These are phyloP conservation scores for Gephyroberyx darwinii DNA, from an alignment of 2,797 vertebrate genomes.

Conservation along the genomic window DNA sequence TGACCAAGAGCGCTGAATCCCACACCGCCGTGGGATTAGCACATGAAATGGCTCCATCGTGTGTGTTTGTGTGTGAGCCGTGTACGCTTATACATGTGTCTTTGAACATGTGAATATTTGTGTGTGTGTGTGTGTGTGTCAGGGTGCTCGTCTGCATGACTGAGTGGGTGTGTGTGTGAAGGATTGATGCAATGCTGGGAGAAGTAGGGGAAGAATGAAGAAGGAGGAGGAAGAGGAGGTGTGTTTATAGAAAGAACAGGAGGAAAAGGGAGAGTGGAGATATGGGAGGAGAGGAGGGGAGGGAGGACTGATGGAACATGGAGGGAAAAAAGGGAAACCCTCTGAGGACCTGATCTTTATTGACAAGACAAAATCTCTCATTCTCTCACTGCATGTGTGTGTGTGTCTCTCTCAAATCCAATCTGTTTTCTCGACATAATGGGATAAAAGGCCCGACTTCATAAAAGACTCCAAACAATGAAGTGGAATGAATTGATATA, in stretches of 20 bases:
- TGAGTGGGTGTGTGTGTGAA: neutral
- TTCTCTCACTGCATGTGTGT: neutral
- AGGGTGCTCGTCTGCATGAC: neutral
- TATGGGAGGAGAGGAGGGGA: neutral
- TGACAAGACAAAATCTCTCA: conserved; percentile 9
- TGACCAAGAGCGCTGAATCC: conserved; percentile 69
- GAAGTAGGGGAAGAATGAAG: neutral
- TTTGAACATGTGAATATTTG: neutral
- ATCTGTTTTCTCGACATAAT: neutral
- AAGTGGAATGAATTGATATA: conserved; percentile 15
- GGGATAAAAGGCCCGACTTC: conserved; percentile 7
- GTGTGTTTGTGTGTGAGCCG: conserved; percentile 27
- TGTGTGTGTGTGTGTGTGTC: neutral
- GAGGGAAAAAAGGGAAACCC: neutral
- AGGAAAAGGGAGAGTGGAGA: neutral
- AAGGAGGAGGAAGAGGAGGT: neutral
- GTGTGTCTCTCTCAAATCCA: neutral
- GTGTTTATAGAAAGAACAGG: neutral
- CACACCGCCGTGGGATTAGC: conserved; percentile 65
- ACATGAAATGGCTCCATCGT: conserved; percentile 42
- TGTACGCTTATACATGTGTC: neutral
- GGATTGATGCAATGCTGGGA: neutral
- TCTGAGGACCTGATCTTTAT: conserved; percentile 6
- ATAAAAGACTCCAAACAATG: conserved; percentile 12
- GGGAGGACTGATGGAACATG: neutral